Base-by-base conservation (phyloP, 2,797 vertebrate species). In the Denticeps clupeoides region DNA sequence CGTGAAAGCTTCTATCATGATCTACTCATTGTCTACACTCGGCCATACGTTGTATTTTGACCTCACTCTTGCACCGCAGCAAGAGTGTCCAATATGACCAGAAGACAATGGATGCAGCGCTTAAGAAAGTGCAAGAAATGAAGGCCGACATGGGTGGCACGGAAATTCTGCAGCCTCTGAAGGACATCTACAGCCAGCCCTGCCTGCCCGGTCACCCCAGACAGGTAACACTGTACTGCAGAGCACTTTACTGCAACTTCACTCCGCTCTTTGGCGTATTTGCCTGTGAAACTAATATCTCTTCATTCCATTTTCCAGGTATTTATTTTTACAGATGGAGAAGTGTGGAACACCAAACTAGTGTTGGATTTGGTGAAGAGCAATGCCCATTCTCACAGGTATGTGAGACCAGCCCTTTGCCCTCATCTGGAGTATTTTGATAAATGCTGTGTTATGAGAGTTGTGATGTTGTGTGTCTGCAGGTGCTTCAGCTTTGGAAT, bases 401-500 rank as follows among this genome's bases (percentile, higher is more conserved):
- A 12, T 13, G 27, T 51, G 6, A 18, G 5, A 6, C 11, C 10
- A 22, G 9, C 12, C 23, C 21, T 8, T 21, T 24, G 32, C 32
- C 15, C 15, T 41, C 40, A 45, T 43, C 38, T 15, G 9, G 35
- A 47, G 15, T 23, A 13, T 13, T 10, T 47, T 38, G 18, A 4
- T 3, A 11, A 7, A 11, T 21, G 10, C 6, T 19, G 2, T 31
- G 22, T 46, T 40, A 11, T 11, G 38, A 7, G 38, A 21, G 4
- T 7, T 19, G 13, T 13, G 13, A 9, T 8, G 7, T 35, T 16
- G 16, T 7, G 5, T 18, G 15, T 35, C 32, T 35, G 32, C 24
- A 37, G 5, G 44, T 63, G 64, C 47, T 88, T 89, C 63, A 78
- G 86, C 5, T 90, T 90, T 56, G 87, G 87, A 11, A 88, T 89